Base-by-base conservation (phyloP, 1,140 invertebrate genomes). In the Drosophila repleta region DNA sequence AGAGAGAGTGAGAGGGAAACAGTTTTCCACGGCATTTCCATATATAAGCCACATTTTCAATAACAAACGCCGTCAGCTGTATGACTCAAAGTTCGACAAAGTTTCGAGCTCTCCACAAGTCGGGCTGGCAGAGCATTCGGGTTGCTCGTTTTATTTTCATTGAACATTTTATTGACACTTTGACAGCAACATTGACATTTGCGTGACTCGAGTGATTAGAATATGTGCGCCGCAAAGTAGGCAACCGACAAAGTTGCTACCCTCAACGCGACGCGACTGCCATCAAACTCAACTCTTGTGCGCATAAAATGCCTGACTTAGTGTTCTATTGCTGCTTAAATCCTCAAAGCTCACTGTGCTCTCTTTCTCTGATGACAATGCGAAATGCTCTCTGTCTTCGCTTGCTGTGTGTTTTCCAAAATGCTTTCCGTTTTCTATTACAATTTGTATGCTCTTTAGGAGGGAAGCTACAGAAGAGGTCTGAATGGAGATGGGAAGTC, bases 101-200 rank as follows among this genome's bases (percentile, higher is more conserved):
- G 81, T 82, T 79, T 45, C 32, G 39, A 69, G 49, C 52, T 75
- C 71, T 75, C 67, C 67, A 55, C 72, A 71, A 70, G 67, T 71
- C 66, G 61, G 26, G 39, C 18, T 62, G 43, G 56, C 66, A 35
- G 32, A 11, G 32, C 32, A 10, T 35, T 35, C 32, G 11, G 32
- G 32, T 35, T 87, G 70, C 74, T 68, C 79, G 81, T 85, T 85
- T 85, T 82, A 87, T 87, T 87, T 87, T 63, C 78, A 87, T 85
- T 87, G 78, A 85, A 87, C 82, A 87, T 82, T 82, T 87, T 83
- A 87, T 85, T 87, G 75, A 76, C 74, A 79, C 79, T 87, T 88
- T 82, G 74, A 87, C 80, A 84, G 80, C 81, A 79, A 69, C 76
- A 84, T 84, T 84, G 81, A 84, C 80, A 84, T 84, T 84, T 84